Base-by-base conservation (phyloP, 2,888 invertebrate genomes). In the Chymomyza procnemis region DNA sequence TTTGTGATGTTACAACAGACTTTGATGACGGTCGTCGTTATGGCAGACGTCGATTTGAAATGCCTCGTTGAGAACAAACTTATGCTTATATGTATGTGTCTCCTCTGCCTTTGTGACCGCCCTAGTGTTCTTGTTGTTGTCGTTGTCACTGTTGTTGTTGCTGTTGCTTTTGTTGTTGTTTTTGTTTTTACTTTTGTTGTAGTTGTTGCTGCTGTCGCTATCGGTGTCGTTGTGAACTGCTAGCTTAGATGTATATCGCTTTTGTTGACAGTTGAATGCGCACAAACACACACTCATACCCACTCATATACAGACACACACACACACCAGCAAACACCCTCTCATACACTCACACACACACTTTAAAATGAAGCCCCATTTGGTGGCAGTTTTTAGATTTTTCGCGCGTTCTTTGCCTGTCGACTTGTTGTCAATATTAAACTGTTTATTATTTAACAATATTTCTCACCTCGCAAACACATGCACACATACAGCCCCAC, bases 11-110 rank as follows among this genome's bases (percentile, higher is more conserved):
- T 61, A 77, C 81, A 81, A 80, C 77, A 84, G 47, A 73, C 69
- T 74, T 85, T 85, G 82, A 82, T 74, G 82, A 76, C 82, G 82
- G 82, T 82, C 82, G 82, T 82, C 82, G 85, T 80, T 80, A 79
- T 79, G 72, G 70, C 79, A 80, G 76, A 71, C 76, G 82, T 73
- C 79, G 84, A 79, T 79, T 84, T 67, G 78, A 76, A 77, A 79
- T 78, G 71, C 73, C 76, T 78, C 72, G 69, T 67, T 75, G 69
- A 68, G 66, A 54, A 19, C 54, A 19, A 65, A 30, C 57, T 65
- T 52, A 65, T 63, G 65, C 50, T 18, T 50, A 50, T 50, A 18
- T n/a, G n/a, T n/a, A n/a, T n/a, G n/a, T n/a, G n/a, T n/a, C n/a
- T 48, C 18, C 2, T 47, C 47, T 19, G 50, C 18, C 16, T 60